Conservation (phyloP, 2,113 vertebrate genomes). For the Trochalopteron elliotii region DNA sequence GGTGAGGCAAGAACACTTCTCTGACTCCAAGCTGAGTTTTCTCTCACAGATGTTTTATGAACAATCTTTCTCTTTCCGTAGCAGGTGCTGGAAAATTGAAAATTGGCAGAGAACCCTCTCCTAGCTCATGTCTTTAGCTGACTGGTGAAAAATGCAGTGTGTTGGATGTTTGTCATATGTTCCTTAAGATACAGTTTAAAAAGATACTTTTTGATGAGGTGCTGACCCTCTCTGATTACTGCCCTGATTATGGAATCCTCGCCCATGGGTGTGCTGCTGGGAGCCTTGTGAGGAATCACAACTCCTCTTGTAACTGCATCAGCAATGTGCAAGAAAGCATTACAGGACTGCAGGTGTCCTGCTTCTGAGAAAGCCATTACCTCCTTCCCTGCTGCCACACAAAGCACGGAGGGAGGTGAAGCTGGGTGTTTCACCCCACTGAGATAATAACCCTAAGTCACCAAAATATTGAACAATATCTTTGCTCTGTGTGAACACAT, state of each 20-base stretch:
- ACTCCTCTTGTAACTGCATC: rapidly evolving
- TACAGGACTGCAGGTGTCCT: not conserved
- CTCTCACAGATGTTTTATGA: not conserved
- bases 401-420: not conserved
- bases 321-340: not conserved
- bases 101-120: not conserved
- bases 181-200: not conserved
- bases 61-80: not conserved
- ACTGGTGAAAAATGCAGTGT: not conserved
- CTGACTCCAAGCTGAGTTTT: not conserved
- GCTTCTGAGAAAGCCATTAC: not conserved
- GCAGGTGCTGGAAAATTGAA: not conserved
- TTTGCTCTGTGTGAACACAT: not conserved
- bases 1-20: not conserved
- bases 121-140: not conserved
- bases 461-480: not conserved
- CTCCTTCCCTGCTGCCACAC: not conserved
- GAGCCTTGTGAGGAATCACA: not conserved
- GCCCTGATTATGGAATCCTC: not conserved
- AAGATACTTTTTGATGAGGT: not conserved
- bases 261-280: not conserved
- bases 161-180: not conserved
- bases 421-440: rapidly evolving
- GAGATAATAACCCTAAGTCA: not conserved
- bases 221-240: not conserved